Evolutionary conservation across 2,888 invertebrate species (phyloP).

Genomic region (Leptinotarsa peninsularis): DNA sequence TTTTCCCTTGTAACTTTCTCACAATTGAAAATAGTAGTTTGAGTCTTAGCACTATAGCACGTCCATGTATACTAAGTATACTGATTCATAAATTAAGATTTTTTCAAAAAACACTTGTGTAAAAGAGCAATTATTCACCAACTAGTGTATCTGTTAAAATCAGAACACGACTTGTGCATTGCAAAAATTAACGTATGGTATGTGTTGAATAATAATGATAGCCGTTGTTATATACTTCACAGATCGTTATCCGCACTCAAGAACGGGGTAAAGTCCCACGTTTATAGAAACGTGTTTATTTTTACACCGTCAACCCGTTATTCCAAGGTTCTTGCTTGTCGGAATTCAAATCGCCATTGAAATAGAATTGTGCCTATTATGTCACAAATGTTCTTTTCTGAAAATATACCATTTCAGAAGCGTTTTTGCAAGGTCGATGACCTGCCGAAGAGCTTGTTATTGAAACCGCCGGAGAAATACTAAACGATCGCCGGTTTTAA

Average conservation of each 20-base stretch:
- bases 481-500: background rate
- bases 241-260: background rate
- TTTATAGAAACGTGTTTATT: background rate
- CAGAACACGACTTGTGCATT: background rate
- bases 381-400: background rate
- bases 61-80: background rate
- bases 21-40: too few relatives aligned
- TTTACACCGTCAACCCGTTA: background rate
- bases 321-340: background rate
- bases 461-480: background rate
- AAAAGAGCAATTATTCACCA: background rate
- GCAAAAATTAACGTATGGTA: background rate
- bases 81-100: background rate
- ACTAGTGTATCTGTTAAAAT: background rate
- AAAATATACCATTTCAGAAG: background rate
- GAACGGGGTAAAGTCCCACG: background rate
- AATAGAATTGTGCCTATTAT: background rate
- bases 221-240: background rate
- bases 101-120: background rate
- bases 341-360: background rate
- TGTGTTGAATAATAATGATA: background rate
- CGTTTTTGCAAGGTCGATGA: background rate
- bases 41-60: too few relatives aligned
- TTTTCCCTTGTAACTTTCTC: too few relatives aligned
- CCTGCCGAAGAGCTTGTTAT: background rate